Base-by-base conservation (phyloP, 2,888 invertebrate species). In the Entomobrya multifasciata region DNA sequence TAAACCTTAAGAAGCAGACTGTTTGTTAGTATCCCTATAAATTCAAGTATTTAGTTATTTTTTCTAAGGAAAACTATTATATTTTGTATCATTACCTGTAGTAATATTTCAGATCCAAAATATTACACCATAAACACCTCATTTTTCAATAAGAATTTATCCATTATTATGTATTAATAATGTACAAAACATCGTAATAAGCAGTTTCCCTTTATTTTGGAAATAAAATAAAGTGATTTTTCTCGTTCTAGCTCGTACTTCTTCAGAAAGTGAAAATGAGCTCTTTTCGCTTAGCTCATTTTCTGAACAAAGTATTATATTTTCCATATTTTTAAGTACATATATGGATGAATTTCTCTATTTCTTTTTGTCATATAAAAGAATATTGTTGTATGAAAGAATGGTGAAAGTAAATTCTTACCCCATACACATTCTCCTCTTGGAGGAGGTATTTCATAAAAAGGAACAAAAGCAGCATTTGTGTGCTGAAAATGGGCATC, bases 241-340 rank as follows among this genome's bases (percentile, higher is more conserved):
- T 15, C 4, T 22, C 11, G 36, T 36, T 70, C 22, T 67, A 30
- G 17, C 30, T 49, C 25, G n/a, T 52, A 52, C 49, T 55, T 76
- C 55, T 55, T 52, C 6, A 55, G 55, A 76, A 76, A 76, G 74
- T 55, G 74, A 76, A 76, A 76, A 76, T 76, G 74, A 76, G 22
- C 74, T 76, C 74, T 27, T 52, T 36, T 52, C 74, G 13, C 49
- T 15, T 8, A 36, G 8, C 72, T 17, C 17, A 49, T 72, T 47
- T 13, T 44, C 70, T n/a, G n/a, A n/a, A n/a, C n/a, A n/a, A n/a
- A n/a, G n/a, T n/a, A n/a, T n/a, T 41, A 4, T 67, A 15, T 22
- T 47, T 25, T 44, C 47, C 30, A 27, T 11, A 52, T 25, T 30
- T 52, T 52, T n/a, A n/a, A n/a, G n/a, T n/a, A n/a, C n/a, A n/a